Evolutionary conservation across 2,797 vertebrate species (phyloP).

Genomic region (Molothrus aeneus): DNA sequence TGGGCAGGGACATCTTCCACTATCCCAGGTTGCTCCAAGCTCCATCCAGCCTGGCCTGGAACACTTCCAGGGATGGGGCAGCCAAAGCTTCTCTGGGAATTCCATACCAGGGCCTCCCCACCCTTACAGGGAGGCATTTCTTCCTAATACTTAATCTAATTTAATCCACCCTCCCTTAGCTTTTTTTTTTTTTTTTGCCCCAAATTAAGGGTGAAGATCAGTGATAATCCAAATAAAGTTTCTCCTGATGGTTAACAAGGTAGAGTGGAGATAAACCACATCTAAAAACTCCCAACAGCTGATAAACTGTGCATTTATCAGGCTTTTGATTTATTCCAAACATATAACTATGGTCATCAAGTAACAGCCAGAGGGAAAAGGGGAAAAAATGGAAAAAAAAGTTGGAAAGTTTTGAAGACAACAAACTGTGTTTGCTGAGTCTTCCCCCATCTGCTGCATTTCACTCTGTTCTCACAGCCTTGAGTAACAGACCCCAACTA

Average conservation of each 20-base stretch:
- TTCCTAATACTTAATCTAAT: not conserved
- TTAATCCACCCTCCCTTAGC: not conserved
- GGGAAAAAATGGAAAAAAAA: not conserved
- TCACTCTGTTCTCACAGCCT: not conserved
- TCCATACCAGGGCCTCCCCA: not conserved
- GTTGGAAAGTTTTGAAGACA: not conserved
- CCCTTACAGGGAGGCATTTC: not conserved
- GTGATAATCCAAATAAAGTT: not conserved
- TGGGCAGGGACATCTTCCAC: not conserved
- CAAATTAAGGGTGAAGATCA: not conserved
- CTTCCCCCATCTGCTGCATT: not conserved
- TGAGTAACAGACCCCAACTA: not conserved
- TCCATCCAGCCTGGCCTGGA: fast-evolving
- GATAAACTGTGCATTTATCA: not conserved
- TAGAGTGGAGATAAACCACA: not conserved
- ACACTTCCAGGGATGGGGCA: not conserved
- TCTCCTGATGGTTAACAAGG: not conserved
- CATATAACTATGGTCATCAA: not conserved
- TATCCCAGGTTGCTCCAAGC: not conserved
- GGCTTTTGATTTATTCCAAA: not conserved
- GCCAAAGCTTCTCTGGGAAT: not conserved
- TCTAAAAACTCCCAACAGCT: not conserved
- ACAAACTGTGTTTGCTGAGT: not conserved
- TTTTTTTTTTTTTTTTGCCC: fast-evolving
- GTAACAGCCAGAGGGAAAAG: not conserved